Evolutionary conservation across 2,797 vertebrate species (phyloP).

Genomic region (Pipistrellus pipistrellus): DNA sequence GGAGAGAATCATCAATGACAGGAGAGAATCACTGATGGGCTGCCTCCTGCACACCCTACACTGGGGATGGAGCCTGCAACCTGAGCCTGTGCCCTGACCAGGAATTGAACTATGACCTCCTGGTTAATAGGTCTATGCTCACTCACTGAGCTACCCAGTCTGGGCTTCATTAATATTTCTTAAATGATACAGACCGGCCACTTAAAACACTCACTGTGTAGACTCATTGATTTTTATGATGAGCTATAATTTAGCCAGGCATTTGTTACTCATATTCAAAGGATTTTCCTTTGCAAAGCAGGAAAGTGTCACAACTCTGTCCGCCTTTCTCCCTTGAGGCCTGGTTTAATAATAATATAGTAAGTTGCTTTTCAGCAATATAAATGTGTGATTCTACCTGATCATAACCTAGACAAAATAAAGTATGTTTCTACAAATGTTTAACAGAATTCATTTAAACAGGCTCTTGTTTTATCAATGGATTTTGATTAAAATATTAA

Average conservation of each 20-base stretch:
- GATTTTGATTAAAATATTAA: neutral
- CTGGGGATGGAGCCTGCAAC: no score
- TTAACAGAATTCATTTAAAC: slow-evolving; percentile 21
- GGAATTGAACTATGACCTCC: no score
- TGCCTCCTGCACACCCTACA: no score
- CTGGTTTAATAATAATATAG: neutral
- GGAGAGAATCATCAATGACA: no score
- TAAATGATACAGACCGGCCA: neutral
- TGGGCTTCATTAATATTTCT: neutral
- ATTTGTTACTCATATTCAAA: neutral
- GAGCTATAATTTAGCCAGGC: neutral
- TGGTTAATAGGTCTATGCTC: no score
- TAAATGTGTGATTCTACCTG: neutral
- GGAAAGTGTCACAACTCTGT: neutral
- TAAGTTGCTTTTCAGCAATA: neutral
- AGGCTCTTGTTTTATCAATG: neutral
- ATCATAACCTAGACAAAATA: neutral
- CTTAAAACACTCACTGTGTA: neutral
- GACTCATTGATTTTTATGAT: neutral
- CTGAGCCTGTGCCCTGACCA: no score
- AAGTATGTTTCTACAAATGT: neutral
- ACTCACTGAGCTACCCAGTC: no score
- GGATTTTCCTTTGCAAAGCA: neutral
- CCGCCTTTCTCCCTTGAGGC: neutral
- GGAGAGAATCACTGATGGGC: no score